Base-by-base conservation (phyloP, 2,113 vertebrate species). In the Micronycteris hirsuta region DNA sequence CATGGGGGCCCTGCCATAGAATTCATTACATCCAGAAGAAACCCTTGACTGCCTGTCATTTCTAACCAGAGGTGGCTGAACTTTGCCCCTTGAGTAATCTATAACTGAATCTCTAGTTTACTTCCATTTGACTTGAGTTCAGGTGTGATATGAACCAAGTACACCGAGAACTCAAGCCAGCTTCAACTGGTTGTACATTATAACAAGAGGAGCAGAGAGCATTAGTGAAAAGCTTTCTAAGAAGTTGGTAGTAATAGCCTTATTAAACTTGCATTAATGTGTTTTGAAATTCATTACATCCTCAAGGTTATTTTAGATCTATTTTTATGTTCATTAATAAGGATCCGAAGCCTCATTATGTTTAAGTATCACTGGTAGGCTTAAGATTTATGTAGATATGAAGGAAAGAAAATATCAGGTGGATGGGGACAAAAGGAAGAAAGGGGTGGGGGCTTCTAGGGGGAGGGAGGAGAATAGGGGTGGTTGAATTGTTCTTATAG, bases 261-360 rank as follows among this genome's bases (percentile, higher is more conserved):
- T 94, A 80, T 85, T 90, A 94, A 90, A 86, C 65, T 84, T 36
- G n/a, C 16, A 76, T 93, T 84, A 90, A 86, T 96, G 61, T 67
- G 24, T 86, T 94, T 96, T 94, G 71, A 94, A 94, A 88, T 88
- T 74, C 61, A 74, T 85, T 88, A 54, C 7, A 33, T 90, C 15
- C 16, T 96, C 88, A 97, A 86, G 58, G 71, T 97, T 96, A 84
- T 17, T 9, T 81, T 78, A 86, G 28, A 36, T 67, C 77, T 91
- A 71, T 96, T 92, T 96, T 94, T 91, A 93, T 87, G 81, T 43
- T 96, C 67, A 94, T 95, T 93, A 97, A 87, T 85, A 87, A 36
- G n/a, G 63, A 90, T 94, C 56, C 85, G 92, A 83, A 88, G 28
- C 54, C 49, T 96, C 77, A 82, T 96, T 95, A 86, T 61, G 67